Conservation (phyloP, 2,888 invertebrate genomes). For the Rhamphomyia laevipes region DNA sequence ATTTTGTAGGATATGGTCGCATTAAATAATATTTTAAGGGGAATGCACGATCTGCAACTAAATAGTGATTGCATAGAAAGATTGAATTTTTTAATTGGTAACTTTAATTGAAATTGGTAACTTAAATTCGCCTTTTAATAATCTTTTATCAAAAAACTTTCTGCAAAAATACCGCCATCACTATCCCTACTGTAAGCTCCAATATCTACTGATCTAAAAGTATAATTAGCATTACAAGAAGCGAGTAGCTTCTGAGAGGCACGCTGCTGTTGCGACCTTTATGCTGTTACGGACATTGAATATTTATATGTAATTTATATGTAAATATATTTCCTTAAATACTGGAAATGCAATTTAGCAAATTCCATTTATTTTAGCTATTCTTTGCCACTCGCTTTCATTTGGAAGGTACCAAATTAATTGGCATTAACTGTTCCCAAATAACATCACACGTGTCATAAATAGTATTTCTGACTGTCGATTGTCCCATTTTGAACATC, state of each 20-base stretch:
- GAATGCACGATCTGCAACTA: too few species aligned
- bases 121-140: too few species aligned
- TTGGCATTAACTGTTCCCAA: constrained; percentile 10
- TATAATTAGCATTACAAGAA: background rate
- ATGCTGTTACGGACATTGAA: constrained; percentile 24
- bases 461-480: constrained; percentile 11
- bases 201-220: constrained; percentile 11
- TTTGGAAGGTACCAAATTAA: constrained; percentile 11
- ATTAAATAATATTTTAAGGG: too few species aligned
- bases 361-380: constrained; percentile 12
- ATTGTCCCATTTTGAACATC: constrained; percentile 10
- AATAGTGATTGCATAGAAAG: too few species aligned
- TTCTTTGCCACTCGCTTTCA: constrained; percentile 7
- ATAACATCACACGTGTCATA: constrained; percentile 8
- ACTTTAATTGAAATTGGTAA: too few species aligned
- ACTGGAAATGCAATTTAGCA: constrained; percentile 21
- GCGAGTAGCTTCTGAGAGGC: too few species aligned
- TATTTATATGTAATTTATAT: constrained; percentile 21
- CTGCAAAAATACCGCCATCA: background rate
- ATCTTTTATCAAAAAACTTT: too few species aligned
- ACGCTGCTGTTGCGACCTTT: constrained; percentile 13
- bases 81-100: too few species aligned
- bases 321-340: constrained; percentile 25
- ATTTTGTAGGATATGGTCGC: too few species aligned
- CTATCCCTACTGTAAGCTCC: constrained; percentile 7